Evolutionary conservation across 1,140 invertebrate genomes (phyloP).

Genomic region (Drosophila santomea): DNA sequence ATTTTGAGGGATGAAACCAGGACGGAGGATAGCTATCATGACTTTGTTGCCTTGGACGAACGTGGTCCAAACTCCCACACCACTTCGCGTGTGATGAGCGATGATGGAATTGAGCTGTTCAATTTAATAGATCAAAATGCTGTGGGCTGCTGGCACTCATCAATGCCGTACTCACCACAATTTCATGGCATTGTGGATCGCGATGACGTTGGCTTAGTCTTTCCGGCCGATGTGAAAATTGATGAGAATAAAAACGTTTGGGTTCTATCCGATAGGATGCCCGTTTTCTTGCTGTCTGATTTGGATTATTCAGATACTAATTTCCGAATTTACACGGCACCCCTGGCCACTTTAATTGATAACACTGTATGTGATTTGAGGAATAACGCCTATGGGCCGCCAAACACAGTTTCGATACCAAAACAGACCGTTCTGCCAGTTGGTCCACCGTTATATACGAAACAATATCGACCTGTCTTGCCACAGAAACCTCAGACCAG

Average conservation of each 20-base stretch:
- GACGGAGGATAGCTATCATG: constrained; percentile 89
- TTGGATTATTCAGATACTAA: constrained; percentile 91
- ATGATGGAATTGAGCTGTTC: constrained; percentile 90
- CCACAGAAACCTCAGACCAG: constrained; percentile 58
- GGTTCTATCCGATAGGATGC: constrained; percentile 93
- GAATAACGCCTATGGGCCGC: constrained; percentile 72
- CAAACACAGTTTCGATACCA: constrained; percentile 61
- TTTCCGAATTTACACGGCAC: constrained; percentile 90
- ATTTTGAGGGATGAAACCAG: constrained; percentile 89
- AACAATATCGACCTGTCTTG: constrained; percentile 51
- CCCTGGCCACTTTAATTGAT: constrained; percentile 87
- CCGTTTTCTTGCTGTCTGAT: constrained; percentile 89
- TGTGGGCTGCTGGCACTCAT: constrained; percentile 92
- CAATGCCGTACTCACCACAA: constrained; percentile 87
- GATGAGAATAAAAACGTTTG: constrained; percentile 88
- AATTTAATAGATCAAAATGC: constrained; percentile 92
- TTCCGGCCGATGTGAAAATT: constrained; percentile 92
- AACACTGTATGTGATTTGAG: constrained; percentile 89
- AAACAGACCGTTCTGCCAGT: constrained; percentile 36
- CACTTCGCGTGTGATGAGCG: constrained; percentile 90
- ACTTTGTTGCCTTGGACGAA: constrained; percentile 89
- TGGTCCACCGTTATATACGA: constrained; percentile 47
- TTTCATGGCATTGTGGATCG: constrained; percentile 90
- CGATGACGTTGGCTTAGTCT: constrained; percentile 90
- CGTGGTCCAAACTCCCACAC: constrained; percentile 89